A percentile compares a stretch with the other conserved stretches of the same genome.
phyloP scores from a whole-genome alignment of 1,140 invertebrate species.

The Macrotrachela quadricornifera region DNA sequence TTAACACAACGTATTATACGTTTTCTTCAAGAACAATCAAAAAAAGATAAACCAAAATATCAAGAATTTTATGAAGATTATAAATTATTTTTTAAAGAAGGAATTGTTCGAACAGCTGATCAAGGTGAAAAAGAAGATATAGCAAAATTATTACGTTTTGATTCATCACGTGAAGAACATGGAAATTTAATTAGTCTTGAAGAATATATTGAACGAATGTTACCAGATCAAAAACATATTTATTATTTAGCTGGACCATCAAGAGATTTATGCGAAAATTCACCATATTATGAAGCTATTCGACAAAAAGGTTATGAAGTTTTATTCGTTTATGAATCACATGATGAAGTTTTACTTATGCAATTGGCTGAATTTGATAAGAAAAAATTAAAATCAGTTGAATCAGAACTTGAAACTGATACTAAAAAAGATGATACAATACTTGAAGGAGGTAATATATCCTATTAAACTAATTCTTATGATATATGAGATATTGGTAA shows the following conservation, averaged over 20 bases:
- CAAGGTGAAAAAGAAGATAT: constrained; percentile 69
- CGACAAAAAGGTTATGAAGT: constrained; percentile 63
- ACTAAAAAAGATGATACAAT: constrained; percentile 8
- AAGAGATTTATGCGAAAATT: constrained; percentile 64
- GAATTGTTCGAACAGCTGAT: constrained; percentile 59
- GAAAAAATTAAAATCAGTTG: constrained; percentile 59
- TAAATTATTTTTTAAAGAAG: constrained; percentile 77
- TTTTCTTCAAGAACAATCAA: constrained; percentile 60
- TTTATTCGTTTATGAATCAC: constrained; percentile 76
- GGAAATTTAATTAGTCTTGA: constrained; percentile 54
- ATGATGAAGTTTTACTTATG: constrained; percentile 80
- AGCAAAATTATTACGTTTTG: constrained; percentile 66
- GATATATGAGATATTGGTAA: no score
- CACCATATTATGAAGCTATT: constrained; percentile 78
- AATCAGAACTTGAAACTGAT: constrained; percentile 41
- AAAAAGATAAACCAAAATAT: constrained; percentile 60
- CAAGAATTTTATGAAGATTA: constrained; percentile 72
- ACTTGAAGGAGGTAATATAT: neutral
- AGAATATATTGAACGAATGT: constrained; percentile 55
- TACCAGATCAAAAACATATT: constrained; percentile 57
- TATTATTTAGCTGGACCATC: constrained; percentile 81
- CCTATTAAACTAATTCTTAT: no score
- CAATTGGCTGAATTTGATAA: constrained; percentile 61
- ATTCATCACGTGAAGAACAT: constrained; percentile 54
- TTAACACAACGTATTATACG: constrained; percentile 60